Percentiles rank a stretch among this genome's conserved stretches.
These are phyloP conservation scores for Clamator glandarius DNA, from an alignment of 2,797 vertebrate genomes.

Conservation along the genomic window DNA sequence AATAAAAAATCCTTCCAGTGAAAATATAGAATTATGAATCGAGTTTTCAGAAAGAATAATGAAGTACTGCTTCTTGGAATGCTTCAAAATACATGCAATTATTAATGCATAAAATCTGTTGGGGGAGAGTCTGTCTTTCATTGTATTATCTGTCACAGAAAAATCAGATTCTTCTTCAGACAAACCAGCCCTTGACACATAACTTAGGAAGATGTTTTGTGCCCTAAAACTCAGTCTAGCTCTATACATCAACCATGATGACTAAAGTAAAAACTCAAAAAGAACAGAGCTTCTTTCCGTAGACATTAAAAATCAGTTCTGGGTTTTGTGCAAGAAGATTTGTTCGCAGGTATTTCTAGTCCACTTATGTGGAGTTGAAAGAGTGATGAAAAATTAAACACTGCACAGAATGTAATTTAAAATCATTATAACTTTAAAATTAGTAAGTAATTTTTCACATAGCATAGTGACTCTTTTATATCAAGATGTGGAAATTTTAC, in stretches of 20 bases:
- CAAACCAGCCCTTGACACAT: background rate
- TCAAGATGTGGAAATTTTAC: background rate
- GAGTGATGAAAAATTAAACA: constrained; percentile 25
- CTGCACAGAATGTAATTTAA: background rate
- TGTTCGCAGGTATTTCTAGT: background rate
- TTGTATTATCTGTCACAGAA: background rate
- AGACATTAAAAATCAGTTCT: background rate
- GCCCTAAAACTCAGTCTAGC: background rate
- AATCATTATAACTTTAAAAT: constrained; percentile 11
- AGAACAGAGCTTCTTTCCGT: background rate
- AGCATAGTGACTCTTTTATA: background rate
- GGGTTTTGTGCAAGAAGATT: background rate
- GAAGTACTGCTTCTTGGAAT: background rate
- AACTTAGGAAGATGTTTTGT: background rate
- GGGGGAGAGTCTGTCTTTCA: background rate
- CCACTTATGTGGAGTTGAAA: background rate
- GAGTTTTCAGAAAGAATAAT: background rate
- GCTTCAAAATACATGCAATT: background rate
- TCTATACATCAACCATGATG: background rate
- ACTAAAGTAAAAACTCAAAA: background rate
- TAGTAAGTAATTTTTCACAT: background rate
- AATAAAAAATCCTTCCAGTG: background rate
- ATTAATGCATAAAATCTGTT: background rate
- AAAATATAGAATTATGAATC: background rate
- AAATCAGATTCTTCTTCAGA: background rate